Evolutionary conservation across 1,140 invertebrate species (phyloP).

Genomic region (Varroa destructor): DNA sequence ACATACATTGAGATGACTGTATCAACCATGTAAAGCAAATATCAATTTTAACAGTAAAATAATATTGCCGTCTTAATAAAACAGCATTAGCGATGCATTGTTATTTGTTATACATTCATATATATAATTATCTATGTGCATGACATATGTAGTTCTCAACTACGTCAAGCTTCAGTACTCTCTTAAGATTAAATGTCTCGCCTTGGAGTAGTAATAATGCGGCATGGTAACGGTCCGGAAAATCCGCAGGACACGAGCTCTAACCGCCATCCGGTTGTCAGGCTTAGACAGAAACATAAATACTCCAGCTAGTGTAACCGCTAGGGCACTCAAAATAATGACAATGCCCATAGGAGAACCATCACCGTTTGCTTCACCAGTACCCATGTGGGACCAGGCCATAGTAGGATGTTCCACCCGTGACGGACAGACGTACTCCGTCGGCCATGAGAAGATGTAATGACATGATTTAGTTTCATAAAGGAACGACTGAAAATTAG

Average conservation of each 20-base stretch:
- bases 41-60: no score
- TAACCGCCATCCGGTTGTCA: conserved; percentile 12
- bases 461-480: conserved; percentile 10
- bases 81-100: no score
- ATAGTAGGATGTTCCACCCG: no score
- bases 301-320: background rate
- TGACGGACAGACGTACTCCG: background rate
- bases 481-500: background rate
- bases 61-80: no score
- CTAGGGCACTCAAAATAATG: background rate
- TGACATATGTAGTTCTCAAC: no score
- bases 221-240: conserved; percentile 26
- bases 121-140: no score
- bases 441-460: conserved; percentile 24
- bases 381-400: background rate
- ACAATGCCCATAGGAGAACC: background rate
- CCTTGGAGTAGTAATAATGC: conserved; percentile 26
- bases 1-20: no score
- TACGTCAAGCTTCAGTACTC: no score
- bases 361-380: background rate
- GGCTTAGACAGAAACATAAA: conserved; percentile 16
- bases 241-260: background rate
- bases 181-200: background rate
- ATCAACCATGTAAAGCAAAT: no score
- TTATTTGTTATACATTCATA: no score